Evolutionary conservation across 2,797 vertebrate genomes (phyloP).

Genomic region (Sebastes oblongus): DNA sequence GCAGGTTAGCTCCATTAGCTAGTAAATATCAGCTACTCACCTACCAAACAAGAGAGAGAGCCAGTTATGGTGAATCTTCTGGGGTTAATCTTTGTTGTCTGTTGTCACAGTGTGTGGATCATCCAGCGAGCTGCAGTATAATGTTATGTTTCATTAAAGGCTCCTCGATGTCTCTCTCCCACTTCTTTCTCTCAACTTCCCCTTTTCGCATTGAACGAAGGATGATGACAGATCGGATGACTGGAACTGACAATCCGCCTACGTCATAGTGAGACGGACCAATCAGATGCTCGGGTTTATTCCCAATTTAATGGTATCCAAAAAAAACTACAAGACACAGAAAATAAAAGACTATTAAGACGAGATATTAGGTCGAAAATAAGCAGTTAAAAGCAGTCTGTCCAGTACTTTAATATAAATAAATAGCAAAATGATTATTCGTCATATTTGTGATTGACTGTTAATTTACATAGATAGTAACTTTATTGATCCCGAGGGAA

Average conservation of each 20-base stretch:
- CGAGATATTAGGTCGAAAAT: neutral
- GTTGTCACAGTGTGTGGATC: conserved; percentile 21
- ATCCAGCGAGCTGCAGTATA: conserved; percentile 8
- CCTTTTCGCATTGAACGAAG: conserved; percentile 76
- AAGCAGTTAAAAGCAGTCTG: neutral
- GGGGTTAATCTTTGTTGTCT: conserved; percentile 4
- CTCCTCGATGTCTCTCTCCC: conserved; percentile 68
- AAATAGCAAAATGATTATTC: neutral
- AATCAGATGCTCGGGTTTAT: conserved; percentile 52
- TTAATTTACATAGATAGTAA: neutral
- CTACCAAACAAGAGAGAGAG: conserved; percentile 23
- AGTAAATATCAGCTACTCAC: conserved; percentile 53
- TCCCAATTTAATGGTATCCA: conserved; percentile 7
- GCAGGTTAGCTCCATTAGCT: conserved; percentile 49
- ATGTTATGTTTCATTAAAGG: conserved; percentile 44
- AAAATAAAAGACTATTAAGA: neutral
- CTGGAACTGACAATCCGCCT: conserved; percentile 64
- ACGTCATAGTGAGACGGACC: conserved; percentile 53
- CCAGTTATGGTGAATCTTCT: conserved; percentile 6
- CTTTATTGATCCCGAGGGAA: no score
- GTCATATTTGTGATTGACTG: neutral
- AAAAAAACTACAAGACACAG: neutral
- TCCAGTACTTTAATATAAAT: neutral
- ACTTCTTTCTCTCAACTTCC: conserved; percentile 83
- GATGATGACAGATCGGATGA: conserved; percentile 80